Base-by-base conservation (phyloP, 2,113 vertebrate species). In the Acanthochromis polyacanthus region DNA sequence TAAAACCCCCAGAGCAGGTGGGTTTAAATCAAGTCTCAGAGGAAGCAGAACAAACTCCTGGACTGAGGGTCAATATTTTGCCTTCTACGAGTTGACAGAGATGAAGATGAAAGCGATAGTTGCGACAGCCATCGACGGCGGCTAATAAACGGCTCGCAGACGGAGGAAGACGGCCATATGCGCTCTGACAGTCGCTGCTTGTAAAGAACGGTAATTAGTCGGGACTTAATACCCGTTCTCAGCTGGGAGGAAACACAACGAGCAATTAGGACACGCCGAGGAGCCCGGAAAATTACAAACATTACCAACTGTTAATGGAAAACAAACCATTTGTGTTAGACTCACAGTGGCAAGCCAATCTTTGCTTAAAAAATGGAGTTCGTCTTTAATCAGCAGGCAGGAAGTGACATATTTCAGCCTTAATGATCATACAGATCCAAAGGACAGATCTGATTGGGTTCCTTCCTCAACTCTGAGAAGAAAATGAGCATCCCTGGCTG, bases 161-260 rank as follows among this genome's bases (percentile, higher is more conserved):
- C 38, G 32, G 38, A 55, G 36, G 52, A 12, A 23, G 22, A 63
- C 23, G 23, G 56, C 68, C 11, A 23, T 2, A 51, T 62, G 78
- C 38, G 51, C 28, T 68, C 51, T n/a, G 59, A 43, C 69, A 43
- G 71, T 12, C 15, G 80, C 78, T 60, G 71, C 45, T 46, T 48
- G 60, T 57, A 68, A 55, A 72, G 53, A 82, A 45, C 58, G 48
- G 66, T 84, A 90, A 91, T 92, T 92, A 92, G 81, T 3, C 2
- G 40, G 53, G 67, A 72, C 45, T 86, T 84, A 81, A 80, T 87
- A 81, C 89, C 62, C 71, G 66, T 74, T 64, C 76, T 84, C 78
- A 76, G 83, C 76, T 75, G 81, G 78, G 82, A 83, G 72, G 75
- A 82, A 68, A 85, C 50, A 85, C 84, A 86, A 86, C 77, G 55